Conservation (phyloP, 2,113 vertebrate species). For the Martes martes region DNA sequence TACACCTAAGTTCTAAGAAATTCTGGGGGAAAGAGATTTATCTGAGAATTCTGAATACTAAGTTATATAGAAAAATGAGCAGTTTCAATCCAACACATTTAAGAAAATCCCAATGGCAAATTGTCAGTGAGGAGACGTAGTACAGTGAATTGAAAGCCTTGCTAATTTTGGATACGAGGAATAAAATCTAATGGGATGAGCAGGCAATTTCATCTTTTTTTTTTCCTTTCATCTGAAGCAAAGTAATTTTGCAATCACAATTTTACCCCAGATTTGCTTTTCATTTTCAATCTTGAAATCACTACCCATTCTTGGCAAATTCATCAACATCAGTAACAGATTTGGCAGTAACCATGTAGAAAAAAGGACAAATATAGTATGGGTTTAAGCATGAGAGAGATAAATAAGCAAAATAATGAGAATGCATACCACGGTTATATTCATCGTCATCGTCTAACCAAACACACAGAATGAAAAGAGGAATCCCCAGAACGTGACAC, state of each 20-base stretch:
- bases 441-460: slow-evolving; percentile 84
- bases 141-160: neutral
- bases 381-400: slow-evolving; percentile 81
- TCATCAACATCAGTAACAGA: slow-evolving; percentile 83
- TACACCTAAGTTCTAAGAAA: neutral
- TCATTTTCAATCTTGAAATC: slow-evolving; percentile 63
- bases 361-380: slow-evolving; percentile 74
- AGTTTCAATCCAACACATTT: slow-evolving; percentile 24
- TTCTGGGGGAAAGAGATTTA: neutral
- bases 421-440: slow-evolving; percentile 83
- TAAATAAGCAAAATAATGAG: slow-evolving; percentile 84
- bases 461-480: slow-evolving; percentile 81
- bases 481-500: slow-evolving; percentile 81
- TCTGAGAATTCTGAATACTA: neutral
- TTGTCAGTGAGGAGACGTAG: neutral
- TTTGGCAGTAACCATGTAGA: slow-evolving; percentile 76
- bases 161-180: slow-evolving; percentile 49
- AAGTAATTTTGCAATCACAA: slow-evolving; percentile 48
- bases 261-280: slow-evolving; percentile 71
- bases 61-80: neutral
- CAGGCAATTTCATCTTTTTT: slow-evolving; percentile 33
- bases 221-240: slow-evolving; percentile 64
- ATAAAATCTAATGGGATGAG: slow-evolving; percentile 47
- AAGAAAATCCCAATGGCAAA: slow-evolving; percentile 43
- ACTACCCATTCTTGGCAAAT: slow-evolving; percentile 71